Base-by-base conservation (phyloP, 1,140 invertebrate genomes). In the Pseudobourletiella spinata region DNA sequence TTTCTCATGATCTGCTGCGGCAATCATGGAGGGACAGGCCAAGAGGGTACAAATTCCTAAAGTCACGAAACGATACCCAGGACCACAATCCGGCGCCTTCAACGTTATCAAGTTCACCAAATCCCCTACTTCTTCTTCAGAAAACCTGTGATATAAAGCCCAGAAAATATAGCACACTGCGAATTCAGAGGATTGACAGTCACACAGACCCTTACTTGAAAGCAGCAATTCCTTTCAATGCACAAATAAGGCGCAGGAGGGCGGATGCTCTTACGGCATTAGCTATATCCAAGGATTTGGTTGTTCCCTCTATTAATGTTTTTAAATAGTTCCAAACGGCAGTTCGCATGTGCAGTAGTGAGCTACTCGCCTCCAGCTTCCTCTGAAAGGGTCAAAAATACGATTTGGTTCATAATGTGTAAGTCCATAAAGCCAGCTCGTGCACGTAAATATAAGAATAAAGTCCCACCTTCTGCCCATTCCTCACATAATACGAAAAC, bases 1-100 rank as follows among this genome's bases (percentile, higher is more conserved):
- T 57, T 86, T 86, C 77, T 98, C 94, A 67, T 91, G 84, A 73
- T 93, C 83, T 66, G 82, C 75, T 67, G 83, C 74, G 8, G 81
- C 80, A 50, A 96, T 85, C 3, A 98, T 73, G 6, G 89, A 89
- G 4, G 93, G 92, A 76, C 91, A 96, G 0, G 92, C 90, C 42
- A 98, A 88, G 0, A 98, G 80, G 86, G 95, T 95, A 74, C 92
- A 96, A 0, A 98, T 79, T 16, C 89, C 90, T 42, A 97, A 79
- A 1, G 91, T 94, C 0, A 95, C 91, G 76, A 97, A 96, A 72
- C 92, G 77, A 2, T 95, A 88, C 2, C 93, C 94, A 46, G 92
- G 89, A 35, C 87, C 84, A 30, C 86, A 89, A 1, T 88, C 85
- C n/a, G 89, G 88, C 2, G 93, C 92, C 73, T 88, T 88, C 15